A percentile compares a stretch with the other conserved stretches of the same genome.
phyloP scores from a whole-genome alignment of 1,140 invertebrate genomes.

The Phymastichus coffea region DNA sequence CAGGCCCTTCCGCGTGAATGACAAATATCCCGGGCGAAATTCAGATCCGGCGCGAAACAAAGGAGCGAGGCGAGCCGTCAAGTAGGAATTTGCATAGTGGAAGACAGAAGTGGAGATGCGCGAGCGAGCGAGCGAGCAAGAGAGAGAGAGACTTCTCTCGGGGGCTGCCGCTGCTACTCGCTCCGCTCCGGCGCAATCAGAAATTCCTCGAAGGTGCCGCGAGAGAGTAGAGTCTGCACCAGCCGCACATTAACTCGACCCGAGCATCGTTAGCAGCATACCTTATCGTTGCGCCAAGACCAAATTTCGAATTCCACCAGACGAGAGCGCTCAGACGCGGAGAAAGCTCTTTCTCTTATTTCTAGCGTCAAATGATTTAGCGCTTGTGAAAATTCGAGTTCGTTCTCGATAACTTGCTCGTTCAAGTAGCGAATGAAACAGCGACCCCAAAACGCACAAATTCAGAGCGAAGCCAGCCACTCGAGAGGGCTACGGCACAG shows the following conservation, averaged over 20 bases:
- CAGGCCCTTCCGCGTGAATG: no score
- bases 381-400: no score
- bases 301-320: neutral
- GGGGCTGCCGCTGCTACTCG: neutral
- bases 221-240: conserved; percentile 15
- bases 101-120: conserved; percentile 5
- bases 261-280: conserved; percentile 48
- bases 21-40: no score
- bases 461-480: neutral
- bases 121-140: no score
- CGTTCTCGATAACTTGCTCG: no score
- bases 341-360: no score
- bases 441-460: no score
- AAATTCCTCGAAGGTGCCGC: conserved; percentile 46
- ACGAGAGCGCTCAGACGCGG: neutral
- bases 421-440: no score
- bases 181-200: conserved; percentile 42
- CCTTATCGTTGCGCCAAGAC: conserved; percentile 46
- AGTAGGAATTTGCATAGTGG: conserved; percentile 13
- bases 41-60: no score
- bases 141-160: conserved; percentile 1
- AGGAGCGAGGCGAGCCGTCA: conserved; percentile 14
- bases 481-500: neutral
- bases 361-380: no score
- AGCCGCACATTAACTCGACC: conserved; percentile 41